Percentiles rank a stretch among this genome's conserved stretches.
These are phyloP conservation scores for Acronicta psi DNA, from an alignment of 2,888 invertebrate species.

Conservation along the genomic window DNA sequence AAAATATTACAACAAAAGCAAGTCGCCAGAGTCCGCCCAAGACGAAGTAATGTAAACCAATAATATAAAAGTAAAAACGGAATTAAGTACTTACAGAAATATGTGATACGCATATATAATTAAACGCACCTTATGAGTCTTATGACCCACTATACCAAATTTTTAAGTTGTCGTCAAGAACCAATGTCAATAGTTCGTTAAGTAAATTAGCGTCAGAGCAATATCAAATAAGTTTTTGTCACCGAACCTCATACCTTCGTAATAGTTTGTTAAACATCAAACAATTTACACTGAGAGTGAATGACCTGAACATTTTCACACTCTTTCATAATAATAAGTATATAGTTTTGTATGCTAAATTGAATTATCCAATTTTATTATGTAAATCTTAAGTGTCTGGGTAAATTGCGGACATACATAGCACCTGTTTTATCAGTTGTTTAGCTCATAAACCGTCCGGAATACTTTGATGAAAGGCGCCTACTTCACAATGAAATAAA, in stretches of 20 bases:
- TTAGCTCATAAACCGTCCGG: constrained; percentile 44
- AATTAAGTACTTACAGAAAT: too few species aligned
- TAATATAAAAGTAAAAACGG: too few species aligned
- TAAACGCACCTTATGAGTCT: not conserved
- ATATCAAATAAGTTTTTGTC: constrained; percentile 31
- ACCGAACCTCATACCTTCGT: constrained; percentile 16
- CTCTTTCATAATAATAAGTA: constrained; percentile 29
- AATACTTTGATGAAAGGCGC: constrained; percentile 38
- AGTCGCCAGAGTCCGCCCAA: too few species aligned
- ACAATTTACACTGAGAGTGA: constrained; percentile 36
- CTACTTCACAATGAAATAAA: constrained; percentile 38
- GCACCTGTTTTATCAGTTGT: constrained; percentile 46
- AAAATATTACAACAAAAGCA: too few species aligned
- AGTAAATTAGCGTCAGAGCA: constrained; percentile 22
- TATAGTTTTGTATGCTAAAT: constrained; percentile 37
- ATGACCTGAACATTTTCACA: constrained; percentile 32
- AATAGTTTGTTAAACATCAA: constrained; percentile 37
- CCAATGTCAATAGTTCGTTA: constrained; percentile 15
- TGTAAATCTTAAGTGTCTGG: constrained; percentile 43
- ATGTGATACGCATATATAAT: not conserved
- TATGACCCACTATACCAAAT: constrained; percentile 30
- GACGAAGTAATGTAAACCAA: too few species aligned
- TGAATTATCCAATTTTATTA: constrained; percentile 49
- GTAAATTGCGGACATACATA: constrained; percentile 47
- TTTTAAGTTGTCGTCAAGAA: constrained; percentile 13